Conservation (phyloP, 2,113 vertebrate species). For the Takifugu flavidus region DNA sequence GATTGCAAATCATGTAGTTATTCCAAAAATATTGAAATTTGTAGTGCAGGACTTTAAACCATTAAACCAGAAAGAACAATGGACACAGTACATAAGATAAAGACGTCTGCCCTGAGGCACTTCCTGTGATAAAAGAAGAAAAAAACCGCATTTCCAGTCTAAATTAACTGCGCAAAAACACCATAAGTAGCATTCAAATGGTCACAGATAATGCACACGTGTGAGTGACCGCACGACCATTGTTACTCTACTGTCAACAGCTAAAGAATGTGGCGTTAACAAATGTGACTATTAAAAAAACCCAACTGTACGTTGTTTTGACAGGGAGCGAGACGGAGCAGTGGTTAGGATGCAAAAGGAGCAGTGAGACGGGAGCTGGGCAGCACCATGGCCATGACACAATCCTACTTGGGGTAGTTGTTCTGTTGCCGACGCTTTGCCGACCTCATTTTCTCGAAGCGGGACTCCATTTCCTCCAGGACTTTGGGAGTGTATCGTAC, state of each 20-base stretch:
- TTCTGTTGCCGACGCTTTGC: slow-evolving; percentile 97
- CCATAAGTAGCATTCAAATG: slow-evolving; percentile 57
- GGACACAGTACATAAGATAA: slow-evolving; percentile 52
- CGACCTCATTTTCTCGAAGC: slow-evolving; percentile 98
- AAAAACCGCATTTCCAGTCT: slow-evolving; percentile 43
- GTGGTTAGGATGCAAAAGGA: slow-evolving; percentile 51
- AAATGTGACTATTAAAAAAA: slow-evolving; percentile 49
- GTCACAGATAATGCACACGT: slow-evolving; percentile 63
- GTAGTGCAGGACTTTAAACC: slow-evolving; percentile 20
- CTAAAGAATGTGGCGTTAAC: slow-evolving; percentile 52
- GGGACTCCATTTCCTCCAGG: slow-evolving; percentile 95
- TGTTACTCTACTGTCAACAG: slow-evolving; percentile 46
- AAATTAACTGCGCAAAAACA: slow-evolving; percentile 37
- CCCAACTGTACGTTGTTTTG: slow-evolving; percentile 28
- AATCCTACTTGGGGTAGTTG: slow-evolving; percentile 77
- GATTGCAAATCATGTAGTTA: slow-evolving; percentile 16
- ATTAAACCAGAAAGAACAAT: slow-evolving; percentile 16
- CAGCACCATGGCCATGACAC: slow-evolving; percentile 24
- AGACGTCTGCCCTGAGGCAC: slow-evolving; percentile 64
- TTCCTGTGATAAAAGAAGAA: slow-evolving; percentile 52
- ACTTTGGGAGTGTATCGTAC: slow-evolving; percentile 96
- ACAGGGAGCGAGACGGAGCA: slow-evolving; percentile 35
- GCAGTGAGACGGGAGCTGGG: slow-evolving; percentile 40
- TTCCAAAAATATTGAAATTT: slow-evolving; percentile 31
- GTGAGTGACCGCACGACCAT: slow-evolving; percentile 53